Evolutionary conservation across 2,888 invertebrate species (phyloP).

Genomic region (Gastracanthus pulcherrimus): DNA sequence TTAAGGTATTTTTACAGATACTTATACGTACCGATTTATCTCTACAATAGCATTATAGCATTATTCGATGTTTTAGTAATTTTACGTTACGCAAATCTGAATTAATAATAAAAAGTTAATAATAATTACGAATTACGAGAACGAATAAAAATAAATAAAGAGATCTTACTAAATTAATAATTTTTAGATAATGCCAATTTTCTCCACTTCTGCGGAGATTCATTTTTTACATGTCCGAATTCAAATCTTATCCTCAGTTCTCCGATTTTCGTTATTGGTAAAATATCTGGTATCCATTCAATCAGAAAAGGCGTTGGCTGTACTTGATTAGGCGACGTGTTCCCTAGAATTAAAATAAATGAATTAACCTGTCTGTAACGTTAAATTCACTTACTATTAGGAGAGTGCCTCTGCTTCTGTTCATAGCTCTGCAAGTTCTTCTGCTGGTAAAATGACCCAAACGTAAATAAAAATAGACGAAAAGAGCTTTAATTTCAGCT

Average conservation of each 20-base stretch:
- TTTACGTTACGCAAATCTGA: not conserved
- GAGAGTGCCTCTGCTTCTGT: too few species aligned
- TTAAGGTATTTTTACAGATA: too few species aligned
- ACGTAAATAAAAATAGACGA: too few species aligned
- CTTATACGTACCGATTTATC: too few species aligned
- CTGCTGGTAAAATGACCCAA: too few species aligned
- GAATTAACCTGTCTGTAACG: not conserved
- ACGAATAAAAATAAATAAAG: not conserved
- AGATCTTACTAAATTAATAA: constrained; percentile 58
- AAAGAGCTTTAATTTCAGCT: too few species aligned
- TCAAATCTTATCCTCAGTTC: constrained; percentile 86
- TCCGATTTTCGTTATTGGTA: constrained; percentile 85
- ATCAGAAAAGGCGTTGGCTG: constrained; percentile 84
- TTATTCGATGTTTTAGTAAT: not conserved
- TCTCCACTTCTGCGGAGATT: constrained; percentile 70
- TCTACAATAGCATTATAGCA: not conserved
- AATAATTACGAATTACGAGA: too few species aligned
- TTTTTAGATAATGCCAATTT: constrained; percentile 69
- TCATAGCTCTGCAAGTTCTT: too few species aligned
- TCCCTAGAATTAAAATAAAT: constrained; percentile 72
- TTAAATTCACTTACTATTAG: too few species aligned
- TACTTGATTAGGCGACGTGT: constrained; percentile 79
- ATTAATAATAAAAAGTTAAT: not conserved
- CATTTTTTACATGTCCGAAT: constrained; percentile 83
- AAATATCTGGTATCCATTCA: constrained; percentile 88